These are phyloP conservation scores for Acanthopleura granulata DNA, from an alignment of 2,888 invertebrate genomes.

Conservation along the genomic window DNA sequence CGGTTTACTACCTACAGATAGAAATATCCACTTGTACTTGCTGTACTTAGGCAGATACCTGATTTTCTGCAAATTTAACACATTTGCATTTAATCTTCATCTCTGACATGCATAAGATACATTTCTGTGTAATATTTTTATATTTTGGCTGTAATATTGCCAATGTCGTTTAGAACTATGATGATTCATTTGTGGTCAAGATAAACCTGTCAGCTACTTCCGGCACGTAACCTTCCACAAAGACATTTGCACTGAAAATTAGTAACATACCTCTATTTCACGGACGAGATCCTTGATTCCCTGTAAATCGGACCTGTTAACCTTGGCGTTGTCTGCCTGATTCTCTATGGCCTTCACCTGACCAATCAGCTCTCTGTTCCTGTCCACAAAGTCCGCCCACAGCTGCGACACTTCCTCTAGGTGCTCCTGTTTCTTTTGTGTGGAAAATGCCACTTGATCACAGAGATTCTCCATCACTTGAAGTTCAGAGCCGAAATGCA, in stretches of 20 bases:
- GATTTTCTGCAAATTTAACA: no score
- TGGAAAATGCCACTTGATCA: conserved; percentile 46
- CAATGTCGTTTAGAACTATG: no score
- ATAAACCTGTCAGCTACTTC: no score
- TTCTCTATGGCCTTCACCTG: conserved; percentile 51
- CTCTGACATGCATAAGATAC: no score
- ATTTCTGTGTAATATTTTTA: no score
- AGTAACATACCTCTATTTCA: conserved; percentile 52
- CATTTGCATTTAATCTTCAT: no score
- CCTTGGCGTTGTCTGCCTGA: conserved; percentile 39
- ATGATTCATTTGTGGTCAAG: no score
- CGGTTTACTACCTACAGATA: neutral
- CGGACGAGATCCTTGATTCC: conserved; percentile 55
- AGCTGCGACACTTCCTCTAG: conserved; percentile 72
- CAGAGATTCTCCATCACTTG: conserved; percentile 52
- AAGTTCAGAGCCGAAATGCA: conserved; percentile 61
- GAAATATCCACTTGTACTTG: conserved; percentile 8
- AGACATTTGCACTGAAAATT: neutral
- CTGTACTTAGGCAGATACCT: no score
- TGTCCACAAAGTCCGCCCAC: conserved; percentile 83
- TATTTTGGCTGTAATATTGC: no score
- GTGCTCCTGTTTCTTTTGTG: conserved; percentile 63
- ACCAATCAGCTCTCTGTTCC: conserved; percentile 76
- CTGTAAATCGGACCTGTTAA: conserved; percentile 47
- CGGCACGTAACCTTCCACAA: no score